A percentile compares a stretch with the other conserved stretches of the same genome.
Conservation (phyloP, 2,888 invertebrate genomes). For the Drosophila kambysellisi region DNA sequence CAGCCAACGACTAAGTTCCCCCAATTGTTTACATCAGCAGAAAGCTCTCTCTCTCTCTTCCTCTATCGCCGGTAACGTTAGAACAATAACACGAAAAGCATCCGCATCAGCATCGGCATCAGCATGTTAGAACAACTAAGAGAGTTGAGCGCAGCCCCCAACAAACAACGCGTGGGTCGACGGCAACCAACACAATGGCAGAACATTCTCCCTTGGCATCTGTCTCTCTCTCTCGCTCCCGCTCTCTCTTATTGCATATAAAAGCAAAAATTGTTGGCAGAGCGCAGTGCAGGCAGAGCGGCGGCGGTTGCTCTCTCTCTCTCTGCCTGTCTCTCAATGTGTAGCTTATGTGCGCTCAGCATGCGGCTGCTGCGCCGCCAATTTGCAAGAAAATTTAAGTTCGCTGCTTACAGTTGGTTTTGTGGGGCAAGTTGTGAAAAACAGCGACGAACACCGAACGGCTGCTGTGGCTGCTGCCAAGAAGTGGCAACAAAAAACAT, state of each 20-base stretch:
- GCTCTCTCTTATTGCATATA: conserved; percentile 39
- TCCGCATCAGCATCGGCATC: conserved; percentile 18
- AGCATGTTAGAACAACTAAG: conserved; percentile 42
- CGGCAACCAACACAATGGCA: conserved; percentile 3
- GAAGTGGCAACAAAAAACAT: conserved; percentile 53
- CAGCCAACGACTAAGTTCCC: conserved; percentile 40
- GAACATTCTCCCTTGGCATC: not conserved
- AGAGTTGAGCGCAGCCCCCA: conserved; percentile 37
- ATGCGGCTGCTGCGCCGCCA: conserved; percentile 72
- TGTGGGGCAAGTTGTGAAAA: conserved; percentile 77
- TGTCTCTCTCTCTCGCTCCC: conserved; percentile 5
- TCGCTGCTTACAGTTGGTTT: conserved; percentile 76
- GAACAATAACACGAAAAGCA: conserved; percentile 16
- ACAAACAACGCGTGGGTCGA: conserved; percentile 55
- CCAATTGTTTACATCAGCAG: conserved; percentile 67
- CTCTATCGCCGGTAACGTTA: not conserved
- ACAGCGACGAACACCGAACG: conserved; percentile 44
- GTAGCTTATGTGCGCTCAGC: conserved; percentile 62
- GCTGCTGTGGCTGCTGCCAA: conserved; percentile 48
- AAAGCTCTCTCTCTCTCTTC: conserved; percentile 42
- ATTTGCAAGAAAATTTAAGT: conserved; percentile 79
- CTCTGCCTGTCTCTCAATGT: conserved; percentile 19
- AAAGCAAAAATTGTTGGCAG: conserved; percentile 52
- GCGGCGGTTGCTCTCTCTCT: not conserved
- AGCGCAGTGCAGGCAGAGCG: conserved; percentile 40